phyloP scores from a whole-genome alignment of 1,140 invertebrate genomes.

The Acromyrmex echinatior region DNA sequence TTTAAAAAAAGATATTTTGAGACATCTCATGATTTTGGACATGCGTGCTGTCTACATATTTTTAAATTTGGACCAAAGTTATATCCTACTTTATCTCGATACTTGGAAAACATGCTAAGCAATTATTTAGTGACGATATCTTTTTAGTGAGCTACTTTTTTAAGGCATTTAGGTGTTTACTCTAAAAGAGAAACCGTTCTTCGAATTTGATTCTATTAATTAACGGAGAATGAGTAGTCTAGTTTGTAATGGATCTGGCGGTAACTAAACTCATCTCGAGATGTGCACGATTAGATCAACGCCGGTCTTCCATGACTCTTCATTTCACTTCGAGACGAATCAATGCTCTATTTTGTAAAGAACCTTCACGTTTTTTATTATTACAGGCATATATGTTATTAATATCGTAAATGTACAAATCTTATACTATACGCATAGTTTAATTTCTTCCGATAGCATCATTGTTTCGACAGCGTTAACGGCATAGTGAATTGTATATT shows the following conservation, averaged over 20 bases:
- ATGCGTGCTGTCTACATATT: no score
- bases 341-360: conserved; percentile 44
- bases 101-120: not conserved
- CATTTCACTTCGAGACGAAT: conserved; percentile 44
- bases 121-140: not conserved
- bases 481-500: not conserved
- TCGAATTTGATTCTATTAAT: conserved; percentile 38
- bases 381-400: conserved; percentile 4
- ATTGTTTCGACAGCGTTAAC: not conserved
- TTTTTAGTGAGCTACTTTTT: not conserved
- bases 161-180: not conserved
- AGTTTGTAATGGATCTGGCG: conserved; percentile 36
- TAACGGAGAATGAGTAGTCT: conserved; percentile 53
- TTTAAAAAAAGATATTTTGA: no score
- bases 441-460: not conserved
- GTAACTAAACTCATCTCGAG: conserved; percentile 54
- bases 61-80: no score
- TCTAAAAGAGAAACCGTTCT: not conserved
- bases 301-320: conserved; percentile 46
- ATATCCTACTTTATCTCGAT: no score
- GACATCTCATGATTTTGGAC: no score
- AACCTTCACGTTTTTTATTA: not conserved
- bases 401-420: not conserved
- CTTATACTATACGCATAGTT: not conserved
- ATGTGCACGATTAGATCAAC: conserved; percentile 37